Evolutionary conservation across 2,797 vertebrate genomes (phyloP).

Genomic region (Cyprinodon diabolis): DNA sequence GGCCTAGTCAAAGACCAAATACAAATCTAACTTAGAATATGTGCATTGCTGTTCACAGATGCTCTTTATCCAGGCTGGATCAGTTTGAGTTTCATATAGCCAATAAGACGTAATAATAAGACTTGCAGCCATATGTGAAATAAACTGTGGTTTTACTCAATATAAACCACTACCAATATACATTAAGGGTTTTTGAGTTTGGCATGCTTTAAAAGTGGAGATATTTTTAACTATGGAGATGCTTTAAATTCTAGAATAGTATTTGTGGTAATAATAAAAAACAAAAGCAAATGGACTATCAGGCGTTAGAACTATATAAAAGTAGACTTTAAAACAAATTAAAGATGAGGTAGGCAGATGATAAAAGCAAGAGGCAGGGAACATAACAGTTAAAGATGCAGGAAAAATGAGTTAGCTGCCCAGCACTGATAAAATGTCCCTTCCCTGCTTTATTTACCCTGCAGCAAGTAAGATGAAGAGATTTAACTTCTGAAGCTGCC

Average conservation of each 20-base stretch:
- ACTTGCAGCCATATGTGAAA: neutral
- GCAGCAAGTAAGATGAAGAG: conserved; percentile 54
- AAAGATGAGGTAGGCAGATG: conserved; percentile 7
- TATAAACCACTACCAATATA: neutral
- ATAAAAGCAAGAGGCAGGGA: conserved; percentile 29
- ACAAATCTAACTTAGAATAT: neutral
- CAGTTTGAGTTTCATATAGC: neutral
- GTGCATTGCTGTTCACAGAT: neutral
- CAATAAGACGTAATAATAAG: neutral
- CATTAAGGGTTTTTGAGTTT: neutral
- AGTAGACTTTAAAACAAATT: conserved; percentile 22
- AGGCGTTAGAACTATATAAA: conserved; percentile 13
- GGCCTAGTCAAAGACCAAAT: neutral
- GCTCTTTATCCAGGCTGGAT: neutral
- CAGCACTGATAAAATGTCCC: conserved; percentile 40
- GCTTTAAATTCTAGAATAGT: neutral
- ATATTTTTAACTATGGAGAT: neutral
- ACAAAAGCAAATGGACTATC: neutral
- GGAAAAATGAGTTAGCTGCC: conserved; percentile 59
- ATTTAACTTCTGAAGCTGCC: conserved; percentile 62
- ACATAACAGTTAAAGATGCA: conserved; percentile 62
- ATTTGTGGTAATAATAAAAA: neutral
- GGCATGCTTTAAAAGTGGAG: neutral
- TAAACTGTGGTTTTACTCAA: neutral
- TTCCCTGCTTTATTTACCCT: conserved; percentile 7